These are phyloP conservation scores for Psammodynastes pulverulentus DNA, from an alignment of 2,113 vertebrate species.

Conservation along the genomic window DNA sequence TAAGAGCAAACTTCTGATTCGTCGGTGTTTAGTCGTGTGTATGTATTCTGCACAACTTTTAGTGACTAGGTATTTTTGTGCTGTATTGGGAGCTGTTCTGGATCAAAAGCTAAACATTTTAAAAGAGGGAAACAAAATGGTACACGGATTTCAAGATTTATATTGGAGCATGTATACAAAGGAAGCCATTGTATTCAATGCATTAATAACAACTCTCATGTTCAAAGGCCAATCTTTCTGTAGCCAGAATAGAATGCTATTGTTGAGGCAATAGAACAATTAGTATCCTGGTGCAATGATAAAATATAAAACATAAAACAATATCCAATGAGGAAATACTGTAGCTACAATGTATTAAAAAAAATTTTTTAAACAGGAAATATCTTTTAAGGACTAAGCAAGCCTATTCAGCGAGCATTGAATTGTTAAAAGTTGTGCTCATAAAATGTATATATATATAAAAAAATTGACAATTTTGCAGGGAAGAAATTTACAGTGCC, in stretches of 20 bases:
- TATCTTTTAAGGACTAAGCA: not conserved
- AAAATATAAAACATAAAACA: not conserved
- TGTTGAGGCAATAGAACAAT: not conserved
- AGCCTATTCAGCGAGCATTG: not conserved
- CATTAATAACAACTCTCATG: not conserved
- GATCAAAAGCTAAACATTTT: not conserved
- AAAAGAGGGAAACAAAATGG: not conserved
- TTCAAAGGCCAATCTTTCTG: not conserved
- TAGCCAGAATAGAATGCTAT: not conserved
- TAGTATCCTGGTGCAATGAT: not conserved
- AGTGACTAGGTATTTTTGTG: not conserved
- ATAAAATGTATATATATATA: not conserved
- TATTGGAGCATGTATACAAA: not conserved
- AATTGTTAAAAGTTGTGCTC: not conserved
- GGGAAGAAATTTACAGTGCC: not conserved
- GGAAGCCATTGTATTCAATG: not conserved
- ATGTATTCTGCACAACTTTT: not conserved
- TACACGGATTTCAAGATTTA: not conserved
- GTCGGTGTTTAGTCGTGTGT: not conserved
- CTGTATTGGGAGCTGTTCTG: not conserved
- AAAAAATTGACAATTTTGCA: not conserved
- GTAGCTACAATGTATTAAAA: not conserved
- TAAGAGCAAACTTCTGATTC: not conserved
- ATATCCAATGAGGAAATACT: not conserved
- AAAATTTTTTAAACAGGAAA: not conserved